Conservation (phyloP, 2,888 invertebrate species). For the Drosophila sordidula region DNA sequence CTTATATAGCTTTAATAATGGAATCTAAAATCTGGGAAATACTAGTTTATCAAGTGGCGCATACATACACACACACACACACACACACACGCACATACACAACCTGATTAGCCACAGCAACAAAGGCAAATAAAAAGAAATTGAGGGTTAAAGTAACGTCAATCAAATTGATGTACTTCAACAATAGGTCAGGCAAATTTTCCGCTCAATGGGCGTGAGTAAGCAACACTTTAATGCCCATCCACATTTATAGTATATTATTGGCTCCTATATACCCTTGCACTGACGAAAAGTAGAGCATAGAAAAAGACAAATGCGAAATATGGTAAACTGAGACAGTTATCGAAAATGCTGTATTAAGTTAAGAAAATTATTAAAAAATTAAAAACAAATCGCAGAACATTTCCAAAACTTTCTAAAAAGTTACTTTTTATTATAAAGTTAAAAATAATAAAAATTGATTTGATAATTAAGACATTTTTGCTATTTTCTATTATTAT, state of each 20-base stretch:
- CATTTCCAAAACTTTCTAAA: no score
- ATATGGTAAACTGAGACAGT: no score
- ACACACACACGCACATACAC: neutral
- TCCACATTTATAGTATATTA: neutral
- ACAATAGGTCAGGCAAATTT: slow-evolving; percentile 31
- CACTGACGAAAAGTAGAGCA: no score
- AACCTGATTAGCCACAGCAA: neutral
- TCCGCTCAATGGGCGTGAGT: slow-evolving; percentile 20
- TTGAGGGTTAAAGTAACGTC: slow-evolving; percentile 22
- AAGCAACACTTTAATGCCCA: slow-evolving; percentile 15
- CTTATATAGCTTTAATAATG: neutral
- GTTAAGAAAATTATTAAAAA: no score
- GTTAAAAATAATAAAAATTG: no score
- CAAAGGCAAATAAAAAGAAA: slow-evolving; percentile 24
- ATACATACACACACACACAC: neutral
- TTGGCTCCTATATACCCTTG: no score
- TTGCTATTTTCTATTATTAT: no score
- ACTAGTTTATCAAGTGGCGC: slow-evolving; percentile 14
- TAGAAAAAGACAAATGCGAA: no score
- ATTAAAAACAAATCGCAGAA: no score
- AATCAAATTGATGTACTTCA: slow-evolving; percentile 34
- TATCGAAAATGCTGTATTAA: no score
- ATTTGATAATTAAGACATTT: no score
- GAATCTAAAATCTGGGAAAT: slow-evolving; percentile 2
- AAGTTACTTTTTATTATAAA: no score